Evolutionary conservation across 1,140 invertebrate genomes (phyloP).

Genomic region (Drosophila kanapiae): DNA sequence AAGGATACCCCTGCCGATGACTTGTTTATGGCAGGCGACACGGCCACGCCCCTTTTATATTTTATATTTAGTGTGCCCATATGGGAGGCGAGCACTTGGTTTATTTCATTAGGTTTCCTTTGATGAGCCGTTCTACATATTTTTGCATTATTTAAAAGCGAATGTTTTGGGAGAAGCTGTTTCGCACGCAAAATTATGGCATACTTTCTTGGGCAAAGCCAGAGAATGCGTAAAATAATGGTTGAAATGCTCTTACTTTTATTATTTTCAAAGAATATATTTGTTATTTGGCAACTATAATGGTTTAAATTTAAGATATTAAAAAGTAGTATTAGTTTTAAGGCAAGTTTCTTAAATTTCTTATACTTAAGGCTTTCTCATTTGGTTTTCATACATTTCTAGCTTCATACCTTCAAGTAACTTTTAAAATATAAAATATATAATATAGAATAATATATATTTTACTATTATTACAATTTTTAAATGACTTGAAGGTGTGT

Average conservation of each 20-base stretch:
- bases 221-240: background rate
- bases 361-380: background rate
- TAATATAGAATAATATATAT: too few relatives aligned
- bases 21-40: slow-evolving; percentile 57
- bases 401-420: background rate
- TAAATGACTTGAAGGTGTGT: background rate
- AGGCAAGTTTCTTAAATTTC: background rate
- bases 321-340: background rate
- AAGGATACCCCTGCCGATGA: slow-evolving; percentile 49
- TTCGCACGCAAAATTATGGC: slow-evolving; percentile 17
- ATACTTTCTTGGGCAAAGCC: slow-evolving; percentile 5
- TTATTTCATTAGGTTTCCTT: slow-evolving; percentile 50
- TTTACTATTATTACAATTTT: background rate
- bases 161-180: slow-evolving; percentile 8
- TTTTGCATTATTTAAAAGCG: slow-evolving; percentile 24
- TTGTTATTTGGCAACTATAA: background rate
- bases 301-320: background rate
- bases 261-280: too few relatives aligned
- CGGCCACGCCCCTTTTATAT: slow-evolving; percentile 48
- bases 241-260: too few relatives aligned
- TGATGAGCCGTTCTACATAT: slow-evolving; percentile 54
- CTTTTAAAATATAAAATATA: too few relatives aligned
- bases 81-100: slow-evolving; percentile 40
- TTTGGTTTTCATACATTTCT: background rate
- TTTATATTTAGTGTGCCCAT: slow-evolving; percentile 9